Evolutionary conservation across 2,888 invertebrate species (phyloP).

Genomic region (Globia sparganii): DNA sequence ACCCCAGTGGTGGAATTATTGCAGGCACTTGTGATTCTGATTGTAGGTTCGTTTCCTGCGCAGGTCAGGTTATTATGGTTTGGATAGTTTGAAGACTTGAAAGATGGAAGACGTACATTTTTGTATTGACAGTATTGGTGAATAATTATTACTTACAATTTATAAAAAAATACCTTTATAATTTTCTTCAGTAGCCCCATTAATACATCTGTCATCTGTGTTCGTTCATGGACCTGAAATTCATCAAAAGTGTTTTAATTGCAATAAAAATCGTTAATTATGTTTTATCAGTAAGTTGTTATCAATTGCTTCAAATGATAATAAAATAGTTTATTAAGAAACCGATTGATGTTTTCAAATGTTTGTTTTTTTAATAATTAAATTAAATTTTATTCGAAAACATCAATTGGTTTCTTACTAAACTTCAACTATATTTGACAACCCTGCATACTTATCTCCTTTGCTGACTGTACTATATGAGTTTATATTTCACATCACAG

Average conservation of each 20-base stretch:
- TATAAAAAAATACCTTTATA: conserved; percentile 89
- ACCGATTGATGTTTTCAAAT: too few species aligned
- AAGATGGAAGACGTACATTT: background rate
- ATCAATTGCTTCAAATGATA: background rate
- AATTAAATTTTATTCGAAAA: too few species aligned
- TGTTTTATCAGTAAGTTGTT: background rate
- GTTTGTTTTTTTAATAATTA: too few species aligned
- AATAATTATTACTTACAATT: background rate
- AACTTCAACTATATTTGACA: too few species aligned
- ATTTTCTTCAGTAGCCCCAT: conserved; percentile 98
- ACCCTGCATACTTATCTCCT: too few species aligned
- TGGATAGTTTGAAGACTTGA: background rate
- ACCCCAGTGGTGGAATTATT: background rate
- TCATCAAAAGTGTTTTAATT: background rate
- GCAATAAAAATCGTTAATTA: background rate
- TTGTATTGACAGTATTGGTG: background rate
- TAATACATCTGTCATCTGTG: conserved; percentile 97
- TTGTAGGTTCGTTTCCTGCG: background rate
- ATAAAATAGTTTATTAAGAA: too few species aligned
- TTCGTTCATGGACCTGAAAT: conserved; percentile 95
- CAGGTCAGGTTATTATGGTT: background rate
- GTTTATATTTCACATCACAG: too few species aligned
- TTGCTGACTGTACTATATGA: too few species aligned
- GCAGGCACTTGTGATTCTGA: background rate
- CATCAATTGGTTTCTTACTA: too few species aligned